These are phyloP conservation scores for Nansenia antarctica DNA, from an alignment of 2,113 vertebrate genomes.

Conservation along the genomic window DNA sequence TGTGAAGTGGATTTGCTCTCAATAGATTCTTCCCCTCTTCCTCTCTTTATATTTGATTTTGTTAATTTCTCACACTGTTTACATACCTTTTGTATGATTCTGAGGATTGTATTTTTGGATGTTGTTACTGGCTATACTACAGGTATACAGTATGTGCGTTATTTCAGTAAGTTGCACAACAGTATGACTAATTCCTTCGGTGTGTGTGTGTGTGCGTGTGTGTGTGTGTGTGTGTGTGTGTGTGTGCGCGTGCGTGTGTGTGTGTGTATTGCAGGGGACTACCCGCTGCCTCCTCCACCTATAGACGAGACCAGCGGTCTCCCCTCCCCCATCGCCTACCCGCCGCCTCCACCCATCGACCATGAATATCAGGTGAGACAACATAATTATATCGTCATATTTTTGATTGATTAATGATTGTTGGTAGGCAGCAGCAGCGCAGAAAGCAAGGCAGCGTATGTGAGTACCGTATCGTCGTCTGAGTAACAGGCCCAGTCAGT, in stretches of 20 bases:
- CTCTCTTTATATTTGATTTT: not conserved
- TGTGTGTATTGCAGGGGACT: constrained; percentile 70
- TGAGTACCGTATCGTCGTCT: not conserved
- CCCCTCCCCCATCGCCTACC: constrained; percentile 69
- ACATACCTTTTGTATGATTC: not conserved
- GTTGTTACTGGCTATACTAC: not conserved
- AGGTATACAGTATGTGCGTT: too few relatives aligned
- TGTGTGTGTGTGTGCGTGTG: not conserved
- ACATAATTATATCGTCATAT: constrained; percentile 18
- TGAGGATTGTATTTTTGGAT: constrained; percentile 5
- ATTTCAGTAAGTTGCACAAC: too few relatives aligned
- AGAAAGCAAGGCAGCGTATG: too few relatives aligned
- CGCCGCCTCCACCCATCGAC: constrained; percentile 68
- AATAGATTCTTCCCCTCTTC: too few relatives aligned
- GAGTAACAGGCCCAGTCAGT: not conserved
- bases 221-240: too few relatives aligned
- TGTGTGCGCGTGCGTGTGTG: too few relatives aligned
- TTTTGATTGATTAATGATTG: too few relatives aligned
- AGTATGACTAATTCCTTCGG: not conserved
- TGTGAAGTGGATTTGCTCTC: too few relatives aligned
- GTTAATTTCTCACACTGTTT: not conserved
- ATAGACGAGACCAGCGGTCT: constrained; percentile 68
- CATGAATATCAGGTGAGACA: constrained; percentile 72
- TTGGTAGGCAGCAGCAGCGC: too few relatives aligned
- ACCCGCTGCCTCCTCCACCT: constrained; percentile 81